A percentile compares a stretch with the other conserved stretches of the same genome.
These are phyloP conservation scores for Nylanderia fulva DNA, from an alignment of 1,140 invertebrate species.

Conservation along the genomic window DNA sequence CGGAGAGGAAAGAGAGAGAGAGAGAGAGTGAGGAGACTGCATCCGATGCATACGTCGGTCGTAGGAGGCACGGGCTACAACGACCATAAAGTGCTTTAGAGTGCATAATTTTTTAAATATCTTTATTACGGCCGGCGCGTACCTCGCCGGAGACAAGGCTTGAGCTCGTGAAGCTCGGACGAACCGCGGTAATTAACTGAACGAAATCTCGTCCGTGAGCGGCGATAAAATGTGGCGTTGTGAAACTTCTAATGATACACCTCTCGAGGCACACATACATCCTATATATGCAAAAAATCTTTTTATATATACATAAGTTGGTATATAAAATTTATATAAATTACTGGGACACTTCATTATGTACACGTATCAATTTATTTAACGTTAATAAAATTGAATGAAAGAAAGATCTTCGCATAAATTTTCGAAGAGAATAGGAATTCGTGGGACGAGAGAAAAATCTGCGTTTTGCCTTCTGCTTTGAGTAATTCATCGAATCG, in stretches of 20 bases:
- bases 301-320: neutral
- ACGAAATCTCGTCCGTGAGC: constrained; percentile 64
- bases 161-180: constrained; percentile 43
- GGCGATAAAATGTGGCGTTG: constrained; percentile 61
- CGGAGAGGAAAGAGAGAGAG: neutral
- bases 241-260: constrained; percentile 67
- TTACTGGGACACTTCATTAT: neutral
- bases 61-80: constrained; percentile 55
- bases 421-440: neutral
- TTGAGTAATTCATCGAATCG: constrained; percentile 33
- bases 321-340: neutral
- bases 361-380: neutral
- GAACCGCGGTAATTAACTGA: constrained; percentile 66
- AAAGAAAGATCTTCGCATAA: neutral
- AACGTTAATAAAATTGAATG: neutral
- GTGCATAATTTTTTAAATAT: constrained; percentile 81
- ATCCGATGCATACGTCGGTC: constrained; percentile 50
- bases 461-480: neutral
- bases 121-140: constrained; percentile 76
- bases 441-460: constrained; percentile 2
- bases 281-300: constrained; percentile 27
- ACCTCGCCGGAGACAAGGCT: constrained; percentile 35
- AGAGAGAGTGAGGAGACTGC: neutral
- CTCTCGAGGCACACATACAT: neutral
- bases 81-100: constrained; percentile 72